Conservation (phyloP, 2,797 vertebrate species). For the Zonotrichia albicollis region DNA sequence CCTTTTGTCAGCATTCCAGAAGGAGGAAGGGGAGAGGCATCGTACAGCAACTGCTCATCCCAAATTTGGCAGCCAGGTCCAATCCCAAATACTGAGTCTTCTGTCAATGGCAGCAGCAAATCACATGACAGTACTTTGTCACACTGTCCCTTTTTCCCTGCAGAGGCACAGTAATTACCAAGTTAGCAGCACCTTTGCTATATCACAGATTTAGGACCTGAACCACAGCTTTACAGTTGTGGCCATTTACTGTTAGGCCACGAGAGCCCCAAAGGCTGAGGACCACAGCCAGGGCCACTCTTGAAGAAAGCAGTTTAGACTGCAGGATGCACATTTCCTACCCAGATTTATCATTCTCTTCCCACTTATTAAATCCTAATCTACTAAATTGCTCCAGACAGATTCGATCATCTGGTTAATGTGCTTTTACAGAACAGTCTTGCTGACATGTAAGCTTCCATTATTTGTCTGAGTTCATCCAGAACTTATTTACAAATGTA, state of each 20-base stretch:
- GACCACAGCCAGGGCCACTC: neutral
- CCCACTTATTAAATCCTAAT: neutral
- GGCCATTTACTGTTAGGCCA: neutral
- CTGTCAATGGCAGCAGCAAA: neutral
- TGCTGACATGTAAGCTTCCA: neutral
- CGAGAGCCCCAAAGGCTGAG: neutral
- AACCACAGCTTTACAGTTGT: neutral
- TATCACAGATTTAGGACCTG: neutral
- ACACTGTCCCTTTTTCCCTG: neutral
- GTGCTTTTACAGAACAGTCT: neutral
- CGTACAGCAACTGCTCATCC: neutral
- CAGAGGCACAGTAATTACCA: neutral
- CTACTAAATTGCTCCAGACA: neutral
- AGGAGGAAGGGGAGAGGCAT: neutral
- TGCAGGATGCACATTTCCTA: neutral
- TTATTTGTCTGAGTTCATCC: neutral
- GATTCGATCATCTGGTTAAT: no score
- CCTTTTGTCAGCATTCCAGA: neutral
- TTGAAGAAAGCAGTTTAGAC: neutral
- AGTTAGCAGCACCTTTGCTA: neutral
- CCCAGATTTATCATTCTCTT: neutral
- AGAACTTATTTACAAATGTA: neutral
- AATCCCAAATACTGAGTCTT: neutral
- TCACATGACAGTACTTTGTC: neutral
- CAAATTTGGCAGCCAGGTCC: neutral